Evolutionary conservation across 2,888 invertebrate genomes (phyloP).

Genomic region (Drosophila melanosoma): DNA sequence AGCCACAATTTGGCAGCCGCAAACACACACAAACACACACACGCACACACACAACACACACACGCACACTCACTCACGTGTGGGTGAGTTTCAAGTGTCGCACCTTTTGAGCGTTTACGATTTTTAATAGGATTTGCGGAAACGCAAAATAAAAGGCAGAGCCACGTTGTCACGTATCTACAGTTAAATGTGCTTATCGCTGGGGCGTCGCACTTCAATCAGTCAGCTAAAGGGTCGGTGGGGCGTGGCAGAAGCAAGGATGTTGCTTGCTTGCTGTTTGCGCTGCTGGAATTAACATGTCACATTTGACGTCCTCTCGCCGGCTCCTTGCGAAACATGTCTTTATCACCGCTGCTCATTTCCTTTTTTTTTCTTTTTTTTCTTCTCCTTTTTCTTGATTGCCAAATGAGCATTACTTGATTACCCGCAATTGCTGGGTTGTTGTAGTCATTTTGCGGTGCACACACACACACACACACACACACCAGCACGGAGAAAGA

Average conservation of each 20-base stretch:
- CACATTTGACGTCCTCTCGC: conserved; percentile 67
- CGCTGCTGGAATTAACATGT: conserved; percentile 78
- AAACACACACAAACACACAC: conserved; percentile 4
- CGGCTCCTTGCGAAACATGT: conserved; percentile 23
- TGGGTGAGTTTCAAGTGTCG: conserved; percentile 60
- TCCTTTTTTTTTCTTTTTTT: conserved; percentile 33
- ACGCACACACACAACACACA: conserved; percentile 4
- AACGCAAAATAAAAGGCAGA: conserved; percentile 49
- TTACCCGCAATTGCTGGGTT: conserved; percentile 76
- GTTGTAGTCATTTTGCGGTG: conserved; percentile 54
- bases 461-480: conserved; percentile 22
- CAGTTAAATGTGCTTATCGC: conserved; percentile 74
- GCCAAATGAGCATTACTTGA: conserved; percentile 81
- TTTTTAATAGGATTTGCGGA: conserved; percentile 69
- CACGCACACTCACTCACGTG: conserved; percentile 16
- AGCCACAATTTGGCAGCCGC: conserved; percentile 59
- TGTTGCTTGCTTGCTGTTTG: conserved; percentile 57
- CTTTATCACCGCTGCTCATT: conserved; percentile 53
- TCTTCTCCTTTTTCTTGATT: conserved; percentile 50
- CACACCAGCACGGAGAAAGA: conserved; percentile 14
- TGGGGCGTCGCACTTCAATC: conserved; percentile 76
- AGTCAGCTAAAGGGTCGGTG: conserved; percentile 33
- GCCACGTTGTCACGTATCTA: conserved; percentile 56
- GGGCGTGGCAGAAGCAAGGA: conserved; percentile 21
- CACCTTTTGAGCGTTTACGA: conserved; percentile 70